Evolutionary conservation across 1,140 invertebrate species (phyloP), one percentile per base, ranked within the genome.

Genomic region (Listronotus oregonensis): DNA sequence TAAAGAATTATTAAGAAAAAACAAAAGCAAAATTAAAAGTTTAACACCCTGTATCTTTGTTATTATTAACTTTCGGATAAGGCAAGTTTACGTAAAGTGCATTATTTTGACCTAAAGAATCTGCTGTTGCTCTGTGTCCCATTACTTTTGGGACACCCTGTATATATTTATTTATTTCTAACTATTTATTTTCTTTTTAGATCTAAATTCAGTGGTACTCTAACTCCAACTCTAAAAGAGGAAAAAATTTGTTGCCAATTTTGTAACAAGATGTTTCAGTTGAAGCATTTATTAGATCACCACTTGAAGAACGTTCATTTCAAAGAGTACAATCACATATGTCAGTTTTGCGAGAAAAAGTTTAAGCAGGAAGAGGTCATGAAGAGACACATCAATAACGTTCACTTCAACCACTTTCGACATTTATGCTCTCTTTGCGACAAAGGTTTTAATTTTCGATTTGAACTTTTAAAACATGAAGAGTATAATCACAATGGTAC

Each of bases 371-470:
- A 52, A 39, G 51, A 60, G n/a, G 11, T 51, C 0, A 12, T 66
- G 46, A 55, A 60, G 7, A n/a, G 64, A 10, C 64, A 66, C 17
- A 32, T 66, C 9, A 15, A 57, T 11, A 66, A 66, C 21, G 47
- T 66, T 12, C 64, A 66, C 47, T 66, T 32, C n/a, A 66, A 66
- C 15, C 37, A 66, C 21, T 66, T 59, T 39, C 58, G 51, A 21
- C 39, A 34, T 42, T 17, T 27, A 6, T 66, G 64, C 27, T n/a
- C 47, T 9, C 9, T 59, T 10, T 69, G 67, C 21, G 55, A 52
- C 12, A 42, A 37, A n/a, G 61, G 55, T 12, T 68, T 68, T 43
- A 54, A 55, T 37, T 47, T 37, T 18, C 12, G 47, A 17, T 54
- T 46, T 15, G 57, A 56, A 15, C 56, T 68, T 6, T 7, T 31